These are phyloP conservation scores for Drosophila lutescens DNA, from an alignment of 2,888 invertebrate genomes.

Conservation along the genomic window DNA sequence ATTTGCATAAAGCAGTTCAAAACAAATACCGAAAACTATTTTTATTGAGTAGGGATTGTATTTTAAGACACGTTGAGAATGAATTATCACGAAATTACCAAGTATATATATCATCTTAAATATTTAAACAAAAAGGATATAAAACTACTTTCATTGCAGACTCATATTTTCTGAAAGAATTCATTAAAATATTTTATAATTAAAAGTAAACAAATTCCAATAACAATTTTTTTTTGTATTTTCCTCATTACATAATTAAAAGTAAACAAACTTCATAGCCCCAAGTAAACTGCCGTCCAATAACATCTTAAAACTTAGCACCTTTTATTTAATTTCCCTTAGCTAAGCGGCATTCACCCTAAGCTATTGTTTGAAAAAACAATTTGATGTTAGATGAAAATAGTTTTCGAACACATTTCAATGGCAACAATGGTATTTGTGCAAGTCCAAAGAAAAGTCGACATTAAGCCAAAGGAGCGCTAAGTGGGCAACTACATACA, in stretches of 20 bases:
- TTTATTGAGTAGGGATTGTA: no score
- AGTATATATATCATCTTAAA: no score
- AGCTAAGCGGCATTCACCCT: background rate
- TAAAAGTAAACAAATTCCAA: background rate
- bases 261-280: no score
- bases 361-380: slow-evolving; percentile 37
- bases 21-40: no score
- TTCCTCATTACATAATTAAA: no score
- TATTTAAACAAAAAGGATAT: no score
- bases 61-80: no score
- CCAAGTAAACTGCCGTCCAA: background rate
- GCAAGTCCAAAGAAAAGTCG: slow-evolving; percentile 52
- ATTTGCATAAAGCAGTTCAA: background rate
- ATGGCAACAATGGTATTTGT: slow-evolving; percentile 61
- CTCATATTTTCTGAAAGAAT: no score
- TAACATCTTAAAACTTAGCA: background rate
- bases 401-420: slow-evolving; percentile 70
- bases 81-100: no score
- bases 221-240: background rate
- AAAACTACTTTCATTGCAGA: no score
- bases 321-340: background rate
- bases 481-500: slow-evolving; percentile 73
- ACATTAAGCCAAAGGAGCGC: slow-evolving; percentile 72
- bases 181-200: no score
- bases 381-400: slow-evolving; percentile 59